These are phyloP conservation scores for Rhagium mordax DNA, from an alignment of 2,888 invertebrate species.

Conservation along the genomic window DNA sequence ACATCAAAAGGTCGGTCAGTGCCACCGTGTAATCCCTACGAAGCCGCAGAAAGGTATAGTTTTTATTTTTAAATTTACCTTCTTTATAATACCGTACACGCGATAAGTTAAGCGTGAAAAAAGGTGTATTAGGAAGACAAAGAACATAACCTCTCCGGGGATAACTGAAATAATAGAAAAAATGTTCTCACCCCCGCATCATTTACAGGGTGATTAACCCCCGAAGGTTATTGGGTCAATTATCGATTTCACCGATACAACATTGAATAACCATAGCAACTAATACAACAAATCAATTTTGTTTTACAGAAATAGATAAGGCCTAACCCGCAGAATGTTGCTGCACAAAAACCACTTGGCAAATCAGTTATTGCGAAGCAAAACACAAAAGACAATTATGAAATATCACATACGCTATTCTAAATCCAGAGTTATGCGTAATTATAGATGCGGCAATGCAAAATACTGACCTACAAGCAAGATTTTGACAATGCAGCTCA, in stretches of 20 bases:
- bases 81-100: background rate
- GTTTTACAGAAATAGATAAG: background rate
- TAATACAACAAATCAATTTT: background rate
- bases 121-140: background rate
- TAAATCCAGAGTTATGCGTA: background rate
- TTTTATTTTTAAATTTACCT: slow-evolving; percentile 27
- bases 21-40: slow-evolving; percentile 1
- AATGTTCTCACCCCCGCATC: too few relatives aligned
- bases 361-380: background rate
- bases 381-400: background rate
- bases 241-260: slow-evolving; percentile 41
- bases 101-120: slow-evolving; percentile 7
- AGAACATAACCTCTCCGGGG: too few relatives aligned
- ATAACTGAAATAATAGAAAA: too few relatives aligned
- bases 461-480: slow-evolving; percentile 8
- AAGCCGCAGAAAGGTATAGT: slow-evolving; percentile 2
- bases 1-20: slow-evolving; percentile 20
- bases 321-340: background rate
- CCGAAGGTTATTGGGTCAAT: slow-evolving; percentile 47
- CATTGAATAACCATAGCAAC: slow-evolving; percentile 24
- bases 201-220: slow-evolving; percentile 35
- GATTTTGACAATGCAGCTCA: background rate
- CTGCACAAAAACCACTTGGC: background rate
- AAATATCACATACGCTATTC: background rate
- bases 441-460: background rate